Base-by-base conservation (phyloP, 2,797 vertebrate species). In the Paratrypauchen microcephalus region DNA sequence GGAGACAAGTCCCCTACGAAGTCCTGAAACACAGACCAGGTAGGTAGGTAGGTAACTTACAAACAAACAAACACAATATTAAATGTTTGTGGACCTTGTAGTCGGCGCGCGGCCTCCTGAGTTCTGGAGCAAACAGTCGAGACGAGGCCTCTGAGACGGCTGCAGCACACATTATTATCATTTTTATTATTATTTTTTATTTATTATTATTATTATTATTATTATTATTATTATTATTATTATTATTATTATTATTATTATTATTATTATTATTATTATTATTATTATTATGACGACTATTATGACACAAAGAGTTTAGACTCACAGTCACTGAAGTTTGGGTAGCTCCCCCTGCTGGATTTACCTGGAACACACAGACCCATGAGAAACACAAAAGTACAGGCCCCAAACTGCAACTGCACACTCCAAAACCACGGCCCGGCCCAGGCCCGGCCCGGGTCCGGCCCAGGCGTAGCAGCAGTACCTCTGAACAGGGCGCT, bases 401-500 rank as follows among this genome's bases (percentile, higher is more conserved):
- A 30, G 28, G 28, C 28, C 28, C 28, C 28, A 26, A 26, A 26
- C 24, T 26, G 24, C 24, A 26, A 26, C 24, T 26, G 2, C 24
- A 26, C 24, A 26, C 24, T 26, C 24, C 24, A 26, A 26, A 26
- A 26, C 24, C 24, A 26, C 2, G 24, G 24, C 24, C 24, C 1
- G 24, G 24, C 24, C 24, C 39, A 19, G 47, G 47, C n/a, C 16
- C n/a, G 4, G 18, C 4, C 16, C 16, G 1, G 16, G 47, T 21
- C 6, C 2, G 15, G 1, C 11, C 12, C 47, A 18, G 6, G 50
- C 21, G 18, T 13, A 24, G 30, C 60, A 6, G 36, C 70, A 80
- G 65, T 60, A 98, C 97, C 97, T 97, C 93, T 98, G 78, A 99
- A 98, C 39, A 99, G 89, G 47, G 91, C 95, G 83, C 96, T 98